A percentile compares a stretch with the other conserved stretches of the same genome.
Conservation (phyloP, 2,888 invertebrate genomes). For the Rhogogaster chlorosoma region DNA sequence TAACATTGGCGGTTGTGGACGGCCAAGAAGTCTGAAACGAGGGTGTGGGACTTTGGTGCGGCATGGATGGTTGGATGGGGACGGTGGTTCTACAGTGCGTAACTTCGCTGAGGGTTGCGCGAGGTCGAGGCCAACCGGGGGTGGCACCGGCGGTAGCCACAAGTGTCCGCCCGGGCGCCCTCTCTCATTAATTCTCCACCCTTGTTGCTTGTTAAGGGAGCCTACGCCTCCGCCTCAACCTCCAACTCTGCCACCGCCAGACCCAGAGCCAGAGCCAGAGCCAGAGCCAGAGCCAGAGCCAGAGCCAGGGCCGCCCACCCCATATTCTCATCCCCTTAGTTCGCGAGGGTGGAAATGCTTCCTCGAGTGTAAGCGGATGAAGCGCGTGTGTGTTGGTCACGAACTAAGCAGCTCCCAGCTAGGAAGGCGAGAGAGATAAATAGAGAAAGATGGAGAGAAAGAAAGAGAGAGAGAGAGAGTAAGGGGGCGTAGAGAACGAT, state of each 20-base stretch:
- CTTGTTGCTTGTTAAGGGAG: conserved; percentile 77
- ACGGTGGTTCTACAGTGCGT: conserved; percentile 46
- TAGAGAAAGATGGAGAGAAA: conserved; percentile 47
- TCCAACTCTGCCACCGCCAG: conserved; percentile 53
- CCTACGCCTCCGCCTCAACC: conserved; percentile 63
- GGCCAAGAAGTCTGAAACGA: conserved; percentile 19
- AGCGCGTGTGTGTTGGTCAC: conserved; percentile 45
- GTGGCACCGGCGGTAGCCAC: conserved; percentile 75
- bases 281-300: conserved; percentile 39
- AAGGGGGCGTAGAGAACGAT: conserved; percentile 55
- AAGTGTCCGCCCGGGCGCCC: conserved; percentile 77
- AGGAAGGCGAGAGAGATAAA: conserved; percentile 48
- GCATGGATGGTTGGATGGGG: conserved; percentile 19
- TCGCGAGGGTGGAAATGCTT: conserved; percentile 69
- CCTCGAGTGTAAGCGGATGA: conserved; percentile 64
- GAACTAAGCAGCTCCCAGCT: conserved; percentile 53
- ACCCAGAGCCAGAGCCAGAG: conserved; percentile 39
- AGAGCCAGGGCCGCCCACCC: conserved; percentile 50
- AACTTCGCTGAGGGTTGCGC: conserved; percentile 56
- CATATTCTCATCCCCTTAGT: not conserved
- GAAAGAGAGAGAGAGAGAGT: conserved; percentile 53
- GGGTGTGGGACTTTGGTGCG: conserved; percentile 38
- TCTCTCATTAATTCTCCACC: conserved; percentile 78
- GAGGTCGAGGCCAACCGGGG: conserved; percentile 55
- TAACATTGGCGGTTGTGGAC: not conserved